phyloP scores from a whole-genome alignment of 2,113 vertebrate genomes.

The Caranx ignobilis region DNA sequence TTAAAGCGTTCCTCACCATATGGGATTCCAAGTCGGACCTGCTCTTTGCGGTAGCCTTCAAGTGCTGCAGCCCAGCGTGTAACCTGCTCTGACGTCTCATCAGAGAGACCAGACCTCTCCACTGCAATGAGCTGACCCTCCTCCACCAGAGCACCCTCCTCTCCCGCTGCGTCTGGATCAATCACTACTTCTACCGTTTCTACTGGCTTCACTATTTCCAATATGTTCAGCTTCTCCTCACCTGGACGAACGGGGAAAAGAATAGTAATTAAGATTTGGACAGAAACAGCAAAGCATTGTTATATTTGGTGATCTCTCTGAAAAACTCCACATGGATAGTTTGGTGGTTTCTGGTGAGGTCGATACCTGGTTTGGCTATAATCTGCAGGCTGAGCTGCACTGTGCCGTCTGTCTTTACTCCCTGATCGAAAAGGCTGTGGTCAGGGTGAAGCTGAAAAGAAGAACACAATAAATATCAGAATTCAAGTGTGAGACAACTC shows the following conservation, averaged over 20 bases:
- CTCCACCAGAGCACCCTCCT: constrained; percentile 93
- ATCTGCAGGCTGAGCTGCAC: constrained; percentile 98
- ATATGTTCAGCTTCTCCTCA: constrained; percentile 96
- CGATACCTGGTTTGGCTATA: constrained; percentile 93
- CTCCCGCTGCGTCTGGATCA: constrained; percentile 94
- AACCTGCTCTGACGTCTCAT: constrained; percentile 98
- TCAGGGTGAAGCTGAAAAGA: constrained; percentile 92
- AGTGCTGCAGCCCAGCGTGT: constrained; percentile 97
- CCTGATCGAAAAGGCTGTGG: constrained; percentile 98
- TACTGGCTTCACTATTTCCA: constrained; percentile 98
- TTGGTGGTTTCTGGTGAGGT: neutral
- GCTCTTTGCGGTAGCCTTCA: constrained; percentile 97
- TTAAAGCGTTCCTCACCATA: constrained; percentile 86
- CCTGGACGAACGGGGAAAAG: constrained; percentile 77
- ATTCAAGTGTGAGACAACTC: neutral
- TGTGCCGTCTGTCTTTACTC: constrained; percentile 98
- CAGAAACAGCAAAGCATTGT: neutral
- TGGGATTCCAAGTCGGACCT: constrained; percentile 96
- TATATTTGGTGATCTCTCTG: neutral
- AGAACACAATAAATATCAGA: constrained; percentile 2
- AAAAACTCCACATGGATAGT: neutral
- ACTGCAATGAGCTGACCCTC: constrained; percentile 96
- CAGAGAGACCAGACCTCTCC: constrained; percentile 93
- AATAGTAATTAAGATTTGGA: neutral
- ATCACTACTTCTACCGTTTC: constrained; percentile 99